These are phyloP conservation scores for Dryomyza anilis DNA, from an alignment of 2,888 invertebrate genomes.

Conservation along the genomic window DNA sequence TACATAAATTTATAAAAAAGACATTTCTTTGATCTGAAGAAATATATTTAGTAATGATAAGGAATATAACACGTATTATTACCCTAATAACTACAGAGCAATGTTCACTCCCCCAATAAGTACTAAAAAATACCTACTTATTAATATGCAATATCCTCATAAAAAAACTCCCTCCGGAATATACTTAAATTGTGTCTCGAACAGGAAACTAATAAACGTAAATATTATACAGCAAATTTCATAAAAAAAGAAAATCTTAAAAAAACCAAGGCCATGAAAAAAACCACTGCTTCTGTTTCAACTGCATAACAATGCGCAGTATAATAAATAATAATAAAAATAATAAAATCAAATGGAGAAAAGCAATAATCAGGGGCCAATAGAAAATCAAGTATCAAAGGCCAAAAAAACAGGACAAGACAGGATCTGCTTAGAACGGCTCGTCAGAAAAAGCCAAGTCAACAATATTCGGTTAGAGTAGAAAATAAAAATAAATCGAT, in stretches of 20 bases:
- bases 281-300: not conserved
- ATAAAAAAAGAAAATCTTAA: not conserved
- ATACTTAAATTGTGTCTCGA: too few species aligned
- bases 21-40: too few species aligned
- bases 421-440: too few species aligned
- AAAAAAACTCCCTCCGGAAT: too few species aligned
- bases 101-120: too few species aligned
- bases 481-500: not conserved
- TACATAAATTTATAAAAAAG: too few species aligned
- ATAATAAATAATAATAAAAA: not conserved
- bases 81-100: too few species aligned
- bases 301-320: not conserved
- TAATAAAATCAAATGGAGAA: not conserved
- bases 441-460: not conserved
- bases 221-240: constrained; percentile 6
- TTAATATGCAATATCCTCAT: too few species aligned
- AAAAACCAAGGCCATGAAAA: constrained; percentile 4
- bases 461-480: constrained; percentile 13
- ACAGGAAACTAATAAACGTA: constrained; percentile 21
- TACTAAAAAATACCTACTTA: too few species aligned
- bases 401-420: too few species aligned
- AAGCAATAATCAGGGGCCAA: not conserved
- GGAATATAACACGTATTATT: too few species aligned
- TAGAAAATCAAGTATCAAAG: not conserved
- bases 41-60: too few species aligned